Conservation (phyloP, 1,140 invertebrate genomes). For the Hermatobates lingyangjiaoensis region DNA sequence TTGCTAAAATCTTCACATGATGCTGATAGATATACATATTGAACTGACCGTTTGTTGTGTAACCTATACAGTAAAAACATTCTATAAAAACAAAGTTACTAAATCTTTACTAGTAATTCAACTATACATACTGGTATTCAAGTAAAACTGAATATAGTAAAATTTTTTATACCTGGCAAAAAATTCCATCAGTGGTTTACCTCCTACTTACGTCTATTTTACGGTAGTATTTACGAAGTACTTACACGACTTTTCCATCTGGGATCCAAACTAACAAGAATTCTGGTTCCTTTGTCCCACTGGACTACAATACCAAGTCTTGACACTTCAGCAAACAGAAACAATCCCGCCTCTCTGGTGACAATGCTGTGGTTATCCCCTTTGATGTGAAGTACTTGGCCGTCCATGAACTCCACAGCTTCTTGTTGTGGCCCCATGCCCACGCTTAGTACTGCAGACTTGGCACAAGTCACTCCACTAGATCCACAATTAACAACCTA, state of each 20-base stretch:
- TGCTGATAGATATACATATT: too few species aligned
- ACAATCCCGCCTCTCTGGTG: conserved; percentile 43
- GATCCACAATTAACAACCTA: conserved; percentile 70
- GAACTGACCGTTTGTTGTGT: too few species aligned
- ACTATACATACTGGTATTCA: too few species aligned
- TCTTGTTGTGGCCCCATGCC: conserved; percentile 35
- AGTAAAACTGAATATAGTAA: too few species aligned
- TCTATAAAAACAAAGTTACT: too few species aligned
- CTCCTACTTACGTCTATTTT: too few species aligned
- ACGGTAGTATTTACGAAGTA: too few species aligned
- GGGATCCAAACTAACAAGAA: conserved; percentile 55
- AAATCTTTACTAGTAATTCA: too few species aligned
- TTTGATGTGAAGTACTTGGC: conserved; percentile 25
- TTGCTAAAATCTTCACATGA: too few species aligned
- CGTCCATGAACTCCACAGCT: conserved; percentile 32
- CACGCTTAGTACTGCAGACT: conserved; percentile 48
- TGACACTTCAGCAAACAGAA: conserved; percentile 57
- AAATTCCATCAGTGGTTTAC: too few species aligned
- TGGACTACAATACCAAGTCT: conserved; percentile 57
- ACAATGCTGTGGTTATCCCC: conserved; percentile 22
- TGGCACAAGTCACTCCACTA: conserved; percentile 68
- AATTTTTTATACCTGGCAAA: too few species aligned
- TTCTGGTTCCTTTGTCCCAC: conserved; percentile 69
- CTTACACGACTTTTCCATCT: conserved; percentile 50
- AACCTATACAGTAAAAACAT: too few species aligned